phyloP scores from a whole-genome alignment of 2,113 vertebrate species.

The Donacobius atricapilla region DNA sequence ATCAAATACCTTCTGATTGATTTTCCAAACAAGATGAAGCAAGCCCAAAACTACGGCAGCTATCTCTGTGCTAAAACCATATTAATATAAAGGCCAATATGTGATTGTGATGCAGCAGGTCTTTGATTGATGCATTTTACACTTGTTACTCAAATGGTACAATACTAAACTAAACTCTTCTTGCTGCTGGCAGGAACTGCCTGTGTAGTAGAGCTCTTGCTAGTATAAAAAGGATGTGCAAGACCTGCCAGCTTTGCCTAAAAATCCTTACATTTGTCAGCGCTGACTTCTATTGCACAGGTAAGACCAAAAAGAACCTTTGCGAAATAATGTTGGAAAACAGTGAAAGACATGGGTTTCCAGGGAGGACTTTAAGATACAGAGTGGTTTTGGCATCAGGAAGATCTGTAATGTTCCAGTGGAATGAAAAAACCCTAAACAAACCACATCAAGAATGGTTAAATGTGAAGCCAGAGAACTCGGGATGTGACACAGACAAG shows the following conservation, averaged over 20 bases:
- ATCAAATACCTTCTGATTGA: conserved; percentile 12
- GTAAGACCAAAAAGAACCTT: neutral
- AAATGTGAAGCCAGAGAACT: neutral
- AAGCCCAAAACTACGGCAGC: neutral
- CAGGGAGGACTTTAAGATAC: neutral
- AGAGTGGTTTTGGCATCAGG: neutral
- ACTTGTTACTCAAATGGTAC: neutral
- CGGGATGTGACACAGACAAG: neutral
- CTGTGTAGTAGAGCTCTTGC: neutral
- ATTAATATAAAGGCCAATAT: neutral
- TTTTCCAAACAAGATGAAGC: neutral
- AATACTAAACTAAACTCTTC: neutral
- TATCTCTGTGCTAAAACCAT: neutral
- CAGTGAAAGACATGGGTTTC: neutral
- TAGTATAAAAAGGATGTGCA: neutral
- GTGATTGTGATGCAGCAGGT: neutral
- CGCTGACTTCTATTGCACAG: neutral
- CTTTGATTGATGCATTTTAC: neutral
- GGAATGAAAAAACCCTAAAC: neutral
- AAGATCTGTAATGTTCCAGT: neutral
- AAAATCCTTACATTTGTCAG: neutral
- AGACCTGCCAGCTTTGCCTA: neutral
- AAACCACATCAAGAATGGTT: neutral
- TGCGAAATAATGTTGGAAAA: neutral
- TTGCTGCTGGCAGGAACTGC: neutral